Conservation (phyloP, 30 jellyfish, hydroid and myxozoan species). For the Euphysa ruthae region DNA sequence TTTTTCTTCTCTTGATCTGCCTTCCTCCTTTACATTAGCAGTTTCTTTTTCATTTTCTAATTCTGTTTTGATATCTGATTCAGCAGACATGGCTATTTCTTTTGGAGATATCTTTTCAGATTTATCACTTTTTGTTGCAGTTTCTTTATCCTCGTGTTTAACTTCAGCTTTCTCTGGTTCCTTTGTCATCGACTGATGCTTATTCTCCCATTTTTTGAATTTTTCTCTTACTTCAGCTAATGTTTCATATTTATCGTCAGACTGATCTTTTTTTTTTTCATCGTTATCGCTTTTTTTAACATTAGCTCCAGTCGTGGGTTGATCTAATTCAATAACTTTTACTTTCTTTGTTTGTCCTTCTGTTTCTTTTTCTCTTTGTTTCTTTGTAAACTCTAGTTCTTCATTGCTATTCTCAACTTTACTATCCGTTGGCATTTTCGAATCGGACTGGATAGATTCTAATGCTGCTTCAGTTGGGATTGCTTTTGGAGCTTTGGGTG, state of each 20-base stretch:
- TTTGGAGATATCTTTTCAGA: constrained; percentile 3
- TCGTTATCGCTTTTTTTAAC: not conserved
- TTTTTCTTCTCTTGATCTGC: not conserved
- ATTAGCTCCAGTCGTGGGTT: not conserved
- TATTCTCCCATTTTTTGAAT: constrained; percentile 40
- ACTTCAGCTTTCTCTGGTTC: constrained; percentile 22
- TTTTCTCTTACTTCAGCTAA: constrained; percentile 54
- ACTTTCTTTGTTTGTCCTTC: constrained; percentile 7
- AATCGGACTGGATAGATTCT: not conserved
- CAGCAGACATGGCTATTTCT: no score
- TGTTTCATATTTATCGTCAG: constrained; percentile 61
- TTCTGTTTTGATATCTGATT: not conserved
- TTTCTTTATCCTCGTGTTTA: constrained; percentile 17
- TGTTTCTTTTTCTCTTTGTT: constrained; percentile 12
- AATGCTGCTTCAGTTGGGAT: not conserved
- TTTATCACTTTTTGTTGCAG: constrained; percentile 8
- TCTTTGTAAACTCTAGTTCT: constrained; percentile 6
- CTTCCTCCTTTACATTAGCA: not conserved
- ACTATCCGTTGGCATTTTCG: constrained; percentile 1
- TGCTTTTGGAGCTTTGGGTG: constrained; percentile 25
- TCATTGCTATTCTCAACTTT: constrained; percentile 22
- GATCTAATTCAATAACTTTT: constrained; percentile 1
- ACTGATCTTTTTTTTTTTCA: not conserved
- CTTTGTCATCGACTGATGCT: constrained; percentile 6
- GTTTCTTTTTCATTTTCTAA: not conserved